Percentiles rank a stretch among this genome's conserved stretches.
Conservation (phyloP, 2,888 invertebrate genomes). For the Boloria euphrosyne region DNA sequence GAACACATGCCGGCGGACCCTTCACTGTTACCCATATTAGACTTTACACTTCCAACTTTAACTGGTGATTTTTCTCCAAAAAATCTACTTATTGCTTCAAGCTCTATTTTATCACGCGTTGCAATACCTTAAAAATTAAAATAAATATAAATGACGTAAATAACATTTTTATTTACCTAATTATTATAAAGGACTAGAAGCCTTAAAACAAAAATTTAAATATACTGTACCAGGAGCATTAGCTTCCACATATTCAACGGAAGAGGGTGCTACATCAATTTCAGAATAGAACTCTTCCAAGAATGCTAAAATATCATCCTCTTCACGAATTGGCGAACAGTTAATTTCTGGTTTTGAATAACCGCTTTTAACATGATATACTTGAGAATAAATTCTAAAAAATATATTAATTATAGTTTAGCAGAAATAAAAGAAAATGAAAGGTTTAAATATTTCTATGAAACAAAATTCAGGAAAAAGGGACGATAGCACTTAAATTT, state of each 20-base stretch:
- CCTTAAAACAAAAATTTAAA: neutral
- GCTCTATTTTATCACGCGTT: neutral
- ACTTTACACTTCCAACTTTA: conserved; percentile 62
- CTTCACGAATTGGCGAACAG: neutral
- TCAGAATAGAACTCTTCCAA: conserved; percentile 6
- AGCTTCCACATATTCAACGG: conserved; percentile 7
- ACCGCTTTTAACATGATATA: neutral
- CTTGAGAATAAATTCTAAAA: conserved; percentile 11
- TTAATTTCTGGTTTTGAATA: conserved; percentile 4
- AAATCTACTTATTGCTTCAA: neutral
- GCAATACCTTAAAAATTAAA: neutral
- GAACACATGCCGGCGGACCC: conserved; percentile 42
- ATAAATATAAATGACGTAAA: neutral
- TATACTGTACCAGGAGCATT: conserved; percentile 2
- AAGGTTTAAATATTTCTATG: no score
- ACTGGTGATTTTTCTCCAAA: conserved; percentile 56
- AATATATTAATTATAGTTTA: neutral
- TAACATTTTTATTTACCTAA: no score
- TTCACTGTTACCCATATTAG: conserved; percentile 53
- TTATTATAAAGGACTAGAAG: neutral
- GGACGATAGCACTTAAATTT: no score
- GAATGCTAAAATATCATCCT: conserved; percentile 1
- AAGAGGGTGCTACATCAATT: neutral
- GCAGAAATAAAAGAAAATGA: no score
- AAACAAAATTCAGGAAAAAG: no score